Evolutionary conservation across 2,113 vertebrate species (phyloP), one percentile per base, ranked within the genome.

Genomic region (Oryzias melastigma): DNA sequence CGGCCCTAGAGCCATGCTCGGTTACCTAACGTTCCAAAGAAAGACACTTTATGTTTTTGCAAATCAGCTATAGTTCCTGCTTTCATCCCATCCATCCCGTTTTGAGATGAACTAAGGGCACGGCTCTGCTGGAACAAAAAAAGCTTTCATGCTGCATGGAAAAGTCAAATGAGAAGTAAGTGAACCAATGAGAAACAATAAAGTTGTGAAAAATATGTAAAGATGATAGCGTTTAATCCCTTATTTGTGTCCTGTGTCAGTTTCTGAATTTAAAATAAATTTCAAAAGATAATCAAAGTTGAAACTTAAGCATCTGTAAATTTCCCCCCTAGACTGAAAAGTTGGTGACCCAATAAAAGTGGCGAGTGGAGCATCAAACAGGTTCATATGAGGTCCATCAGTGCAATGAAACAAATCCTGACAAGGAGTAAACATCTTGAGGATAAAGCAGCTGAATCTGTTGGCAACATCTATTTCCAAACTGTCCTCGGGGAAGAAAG

Each of bases 391-490:
- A 40, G 65, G 58, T 24, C 56, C 47, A 14, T 60, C 16, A 52
- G 17, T 43, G 41, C 19, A 58, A 19, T 46, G 27, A 73, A 71
- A 63, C 1, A 1, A 66, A 62, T 57, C 42, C 58, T 46, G 49
- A 43, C 25, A 20, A 43, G 19, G 13, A 52, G 58, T 12, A 45
- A 59, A 64, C 51, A 7, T 71, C 64, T 75, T 61, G 40, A 56
- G 52, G 68, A 77, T 81, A 70, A 65, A 44, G 44, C 35, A 47
- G 40, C 70, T 74, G 75, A 71, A 82, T 73, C 65, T 68, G 60
- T 58, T 73, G 48, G 53, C 75, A 77, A 71, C 65, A 68, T 78
- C 78, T 45, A 68, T 58, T 60, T 71, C 24, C 35, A 63, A 77
- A 79, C 44, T 58, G 60, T 57, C 52, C 25, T 72, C 25, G 18